A percentile compares a stretch with the other conserved stretches of the same genome.
Evolutionary conservation across 2,797 vertebrate species (phyloP).

Genomic region (Sebastolobus altivelis): DNA sequence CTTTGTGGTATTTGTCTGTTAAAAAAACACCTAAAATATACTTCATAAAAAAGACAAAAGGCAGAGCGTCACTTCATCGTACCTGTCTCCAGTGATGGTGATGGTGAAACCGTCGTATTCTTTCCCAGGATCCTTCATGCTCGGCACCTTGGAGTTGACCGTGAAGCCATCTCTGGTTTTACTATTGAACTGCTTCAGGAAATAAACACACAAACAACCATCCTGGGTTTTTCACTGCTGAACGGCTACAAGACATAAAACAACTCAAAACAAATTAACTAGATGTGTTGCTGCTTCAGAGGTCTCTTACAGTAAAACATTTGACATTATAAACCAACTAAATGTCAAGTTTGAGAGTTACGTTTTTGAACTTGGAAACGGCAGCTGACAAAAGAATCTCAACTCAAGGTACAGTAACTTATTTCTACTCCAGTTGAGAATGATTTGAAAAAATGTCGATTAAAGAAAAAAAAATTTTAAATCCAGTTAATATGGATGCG

Average conservation of each 20-base stretch:
- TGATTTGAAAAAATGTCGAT: background rate
- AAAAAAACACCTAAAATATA: background rate
- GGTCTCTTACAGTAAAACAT: background rate
- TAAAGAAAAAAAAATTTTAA: too few species aligned
- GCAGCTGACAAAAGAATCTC: background rate
- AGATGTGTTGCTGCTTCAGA: background rate
- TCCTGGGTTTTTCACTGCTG: slow-evolving; percentile 49
- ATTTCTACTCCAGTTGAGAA: background rate
- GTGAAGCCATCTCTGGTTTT: slow-evolving; percentile 99
- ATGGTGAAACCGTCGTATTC: slow-evolving; percentile 97
- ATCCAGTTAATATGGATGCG: background rate
- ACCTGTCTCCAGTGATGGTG: slow-evolving; percentile 98
- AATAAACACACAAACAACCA: slow-evolving; percentile 55
- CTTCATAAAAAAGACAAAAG: background rate
- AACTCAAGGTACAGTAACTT: background rate
- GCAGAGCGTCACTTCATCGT: background rate
- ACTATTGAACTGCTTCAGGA: slow-evolving; percentile 97
- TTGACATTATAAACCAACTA: background rate
- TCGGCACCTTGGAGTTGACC: slow-evolving; percentile 97
- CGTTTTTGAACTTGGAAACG: background rate
- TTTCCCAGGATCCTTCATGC: slow-evolving; percentile 93
- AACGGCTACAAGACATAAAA: background rate
- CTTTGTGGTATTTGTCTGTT: background rate
- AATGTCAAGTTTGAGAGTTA: background rate
- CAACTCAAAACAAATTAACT: fast-evolving